These are phyloP conservation scores for Zingel zingel DNA, from an alignment of 2,113 vertebrate species.

Conservation along the genomic window DNA sequence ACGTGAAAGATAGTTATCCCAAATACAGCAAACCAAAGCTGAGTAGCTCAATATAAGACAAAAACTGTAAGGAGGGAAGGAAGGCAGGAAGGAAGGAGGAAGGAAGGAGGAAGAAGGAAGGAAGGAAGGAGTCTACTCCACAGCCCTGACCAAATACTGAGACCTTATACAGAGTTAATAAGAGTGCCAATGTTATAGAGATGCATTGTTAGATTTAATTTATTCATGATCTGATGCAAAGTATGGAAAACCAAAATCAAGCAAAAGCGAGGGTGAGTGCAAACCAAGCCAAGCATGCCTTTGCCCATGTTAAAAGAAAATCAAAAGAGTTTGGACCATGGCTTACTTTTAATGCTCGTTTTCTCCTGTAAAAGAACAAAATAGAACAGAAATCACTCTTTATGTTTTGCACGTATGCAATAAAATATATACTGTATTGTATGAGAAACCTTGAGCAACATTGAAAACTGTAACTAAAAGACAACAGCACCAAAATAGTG, in stretches of 20 bases:
- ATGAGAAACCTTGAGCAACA: constrained; percentile 48
- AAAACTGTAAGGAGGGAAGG: constrained; percentile 10
- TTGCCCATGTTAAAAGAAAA: constrained; percentile 54
- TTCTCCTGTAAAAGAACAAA: constrained; percentile 89
- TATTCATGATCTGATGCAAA: constrained; percentile 75
- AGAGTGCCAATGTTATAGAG: constrained; percentile 53
- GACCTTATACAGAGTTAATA: constrained; percentile 35
- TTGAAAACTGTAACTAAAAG: constrained; percentile 51
- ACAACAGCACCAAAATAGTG: constrained; percentile 45
- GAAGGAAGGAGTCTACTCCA: constrained; percentile 24
- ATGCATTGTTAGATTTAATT: constrained; percentile 75
- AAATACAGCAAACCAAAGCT: constrained; percentile 31
- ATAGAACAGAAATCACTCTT: constrained; percentile 85
- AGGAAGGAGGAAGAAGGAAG: background rate
- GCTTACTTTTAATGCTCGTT: constrained; percentile 91
- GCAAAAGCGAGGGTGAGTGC: constrained; percentile 79
- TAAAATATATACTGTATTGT: constrained; percentile 29
- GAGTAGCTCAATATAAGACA: constrained; percentile 9
- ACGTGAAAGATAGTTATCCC: constrained; percentile 27
- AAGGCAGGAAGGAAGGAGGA: background rate
- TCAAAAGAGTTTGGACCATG: constrained; percentile 79
- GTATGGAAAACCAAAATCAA: constrained; percentile 81
- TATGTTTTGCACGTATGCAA: constrained; percentile 59
- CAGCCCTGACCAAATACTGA: constrained; percentile 22
- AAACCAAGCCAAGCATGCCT: constrained; percentile 85